phyloP scores from a whole-genome alignment of 1,140 invertebrate species.

The Drosophila santomea region DNA sequence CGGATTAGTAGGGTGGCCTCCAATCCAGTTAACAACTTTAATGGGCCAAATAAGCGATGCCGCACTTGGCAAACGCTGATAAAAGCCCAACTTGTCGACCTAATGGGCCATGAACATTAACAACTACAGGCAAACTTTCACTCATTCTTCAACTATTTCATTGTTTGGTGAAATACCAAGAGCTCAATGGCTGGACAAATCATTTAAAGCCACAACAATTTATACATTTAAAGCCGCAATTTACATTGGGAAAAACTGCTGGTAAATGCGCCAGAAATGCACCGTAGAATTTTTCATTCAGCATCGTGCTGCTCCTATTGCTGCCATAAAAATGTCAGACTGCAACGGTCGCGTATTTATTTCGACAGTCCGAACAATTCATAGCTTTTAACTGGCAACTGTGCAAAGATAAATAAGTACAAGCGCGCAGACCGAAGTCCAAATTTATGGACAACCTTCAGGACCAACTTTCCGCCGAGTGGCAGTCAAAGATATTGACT shows the following conservation, averaged over 20 bases:
- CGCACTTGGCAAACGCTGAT: constrained; percentile 12
- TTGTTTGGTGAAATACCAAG: background rate
- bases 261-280: background rate
- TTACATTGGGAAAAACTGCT: background rate
- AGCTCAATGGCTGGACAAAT: constrained; percentile 28
- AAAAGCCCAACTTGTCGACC: constrained; percentile 27
- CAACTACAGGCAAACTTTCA: constrained; percentile 31
- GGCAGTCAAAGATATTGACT: constrained; percentile 14
- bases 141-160: background rate
- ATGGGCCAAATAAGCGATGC: constrained; percentile 56
- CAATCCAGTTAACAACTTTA: constrained; percentile 64
- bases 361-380: constrained; percentile 40
- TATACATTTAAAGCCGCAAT: background rate
- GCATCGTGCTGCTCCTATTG: constrained; percentile 1
- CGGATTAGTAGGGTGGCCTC: constrained; percentile 21
- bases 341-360: constrained; percentile 40
- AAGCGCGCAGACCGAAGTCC: constrained; percentile 20
- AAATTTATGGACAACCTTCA: constrained; percentile 50
- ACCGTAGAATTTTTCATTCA: constrained; percentile 15
- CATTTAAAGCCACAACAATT: constrained; percentile 16
- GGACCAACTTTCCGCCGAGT: constrained; percentile 33
- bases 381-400: constrained; percentile 43
- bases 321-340: constrained; percentile 46
- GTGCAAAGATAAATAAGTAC: constrained; percentile 44
- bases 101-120: constrained; percentile 41